Evolutionary conservation across 2,113 vertebrate genomes (phyloP), one percentile per base, ranked within the genome.

Genomic region (Passer montanus): DNA sequence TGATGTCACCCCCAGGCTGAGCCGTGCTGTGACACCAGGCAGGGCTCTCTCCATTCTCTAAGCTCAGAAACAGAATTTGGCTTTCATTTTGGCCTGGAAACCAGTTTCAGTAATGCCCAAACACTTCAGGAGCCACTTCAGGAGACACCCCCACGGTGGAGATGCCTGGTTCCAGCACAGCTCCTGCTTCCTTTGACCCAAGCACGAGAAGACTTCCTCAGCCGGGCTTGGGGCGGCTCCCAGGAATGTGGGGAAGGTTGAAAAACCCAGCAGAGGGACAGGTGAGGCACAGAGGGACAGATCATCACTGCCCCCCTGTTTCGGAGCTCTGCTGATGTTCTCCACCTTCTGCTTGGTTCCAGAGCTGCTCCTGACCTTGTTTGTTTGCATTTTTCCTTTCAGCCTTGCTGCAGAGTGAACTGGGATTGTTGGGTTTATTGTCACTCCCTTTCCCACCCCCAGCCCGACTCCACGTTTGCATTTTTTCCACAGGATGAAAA

Each of bases 401-500:
- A n/a, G 49, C 50, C 59, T 20, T 3, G 1, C 47, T 72, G 46
- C 46, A 39, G 55, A 77, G 30, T 12, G 56, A 72, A 47, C 73
- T 39, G 6, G 15, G 27, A 20, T 7, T 20, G 7, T 28, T 81
- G 2, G 3, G 17, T 56, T 89, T 79, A 10, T 64, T 78, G 67
- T n/a, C 80, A 14, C 44, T 69, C 74, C 14, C 41, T 91, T 78
- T 56, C 73, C n/a, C 23, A 46, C 12, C 7, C 0, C 41, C 66
- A 88, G 37, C 75, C 83, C 12, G 4, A 85, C 46, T 76, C 62
- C 46, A 79, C 2, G 0, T 43, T 73, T 47, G 52, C 47, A 10
- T 84, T 59, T 93, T 78, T 74, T 52, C 46, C 77, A 15, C 37
- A 31, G 72, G 74, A 80, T 85, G 74, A 90, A 94, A 97, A 60